Base-by-base conservation (phyloP, 1,140 invertebrate genomes). In the Ips typographus region DNA sequence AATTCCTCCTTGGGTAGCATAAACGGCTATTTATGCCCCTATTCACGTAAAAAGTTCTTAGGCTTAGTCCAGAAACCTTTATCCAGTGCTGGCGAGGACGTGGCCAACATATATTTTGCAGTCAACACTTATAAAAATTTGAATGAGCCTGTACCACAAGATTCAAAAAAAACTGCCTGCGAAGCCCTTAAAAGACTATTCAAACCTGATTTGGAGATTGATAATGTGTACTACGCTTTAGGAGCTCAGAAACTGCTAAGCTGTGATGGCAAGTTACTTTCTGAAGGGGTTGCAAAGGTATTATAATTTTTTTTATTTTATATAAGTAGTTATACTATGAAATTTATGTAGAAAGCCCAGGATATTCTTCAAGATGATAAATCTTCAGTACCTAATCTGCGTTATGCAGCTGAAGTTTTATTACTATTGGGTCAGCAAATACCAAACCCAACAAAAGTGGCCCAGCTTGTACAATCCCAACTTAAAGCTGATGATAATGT, bases 401-500 rank as follows among this genome's bases (percentile, higher is more conserved):
- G 73, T 49, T 80, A 76, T 73, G 77, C 76, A n/a, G 55, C 74
- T 40, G 77, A 79, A 72, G 70, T 75, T 38, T 70, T 79, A 38
- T 70, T 68, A 55, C 65, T 72, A 36, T 38, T 79, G 3, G 73
- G 73, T 22, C 71, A 75, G 63, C 49, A 66, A 56, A 72, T 80
- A 43, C 70, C 73, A 37, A 77, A 77, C 59, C 61, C 71, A 47
- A 55, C 63, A 2, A 80, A 80, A 75, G 58, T 80, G 4, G 72
- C 74, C 5, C 71, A 77, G 64, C 63, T 74, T 4, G 61, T 78
- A 55, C 77, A 80, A 53, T 58, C 74, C 5, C 71, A 68, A 65
- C 65, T 80, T 8, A 80, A 80, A 70, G 70, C 75, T 68, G 79
- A 80, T 71, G 78, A 80, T 65, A 76, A 68, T 67, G 58, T 81